Evolutionary conservation across 2,797 vertebrate genomes (phyloP), one percentile per base, ranked within the genome.

Genomic region (Triplophysa bombifrons): DNA sequence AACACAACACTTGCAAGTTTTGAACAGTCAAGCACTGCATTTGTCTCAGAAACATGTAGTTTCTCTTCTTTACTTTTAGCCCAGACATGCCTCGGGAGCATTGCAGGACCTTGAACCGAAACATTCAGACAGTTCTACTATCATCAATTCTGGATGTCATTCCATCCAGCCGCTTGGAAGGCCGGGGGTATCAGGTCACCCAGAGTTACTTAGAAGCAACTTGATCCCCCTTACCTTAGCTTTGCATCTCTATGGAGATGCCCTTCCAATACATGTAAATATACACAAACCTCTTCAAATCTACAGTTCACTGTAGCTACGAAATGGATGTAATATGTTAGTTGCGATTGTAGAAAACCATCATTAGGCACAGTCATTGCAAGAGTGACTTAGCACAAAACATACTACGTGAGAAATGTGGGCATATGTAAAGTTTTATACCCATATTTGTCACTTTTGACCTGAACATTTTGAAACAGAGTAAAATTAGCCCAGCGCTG

Each of bases 191-290:
- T 91, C 89, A 22, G 76, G 77, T 89, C 85, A 85, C 82, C 84
- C 68, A 60, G 84, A 87, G 86, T 88, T 94, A 92, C 92, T 86
- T 27, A 85, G 92, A 95, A 93, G 91, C 88, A 92, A 93, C 85
- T 87, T 75, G 83, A 88, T 91, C 89, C 83, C 74, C 25, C 34
- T 76, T 13, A 48, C 46, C 64, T 30, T 19, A 67, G 41, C 63
- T 55, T 53, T 3, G 14, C 27, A n/a, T 27, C 50, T 67, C 67
- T 53, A 20, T 53, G 60, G 50, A 70, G 72, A 79, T 68, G 56
- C 55, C 61, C 41, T 17, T 22, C 19, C 17, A 71, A 48, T 19
- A 19, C 16, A 50, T 76, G 87, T 85, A 88, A 87, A 90, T 87
- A 89, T 88, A 91, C 80, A 48, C 17, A 61, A n/a, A 63, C 17